Evolutionary conservation across 2,888 invertebrate genomes (phyloP).

Genomic region (Heliconius cydno): DNA sequence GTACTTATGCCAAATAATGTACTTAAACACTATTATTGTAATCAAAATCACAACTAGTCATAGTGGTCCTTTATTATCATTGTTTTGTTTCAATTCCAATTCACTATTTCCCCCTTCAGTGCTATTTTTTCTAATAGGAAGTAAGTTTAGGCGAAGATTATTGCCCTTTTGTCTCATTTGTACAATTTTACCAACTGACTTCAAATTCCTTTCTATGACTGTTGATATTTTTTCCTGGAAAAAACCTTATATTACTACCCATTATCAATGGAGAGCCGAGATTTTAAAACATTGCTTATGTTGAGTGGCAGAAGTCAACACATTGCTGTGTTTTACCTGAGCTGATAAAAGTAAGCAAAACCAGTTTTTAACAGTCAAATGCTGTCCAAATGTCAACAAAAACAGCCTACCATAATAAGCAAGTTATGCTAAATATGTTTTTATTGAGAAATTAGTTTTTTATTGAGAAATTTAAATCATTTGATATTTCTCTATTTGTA

Average conservation of each 20-base stretch:
- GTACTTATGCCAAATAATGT: conserved; percentile 63
- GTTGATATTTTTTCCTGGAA: conserved; percentile 83
- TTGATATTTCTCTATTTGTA: neutral
- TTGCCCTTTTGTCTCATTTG: conserved; percentile 86
- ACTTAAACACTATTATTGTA: conserved; percentile 64
- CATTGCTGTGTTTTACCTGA: neutral
- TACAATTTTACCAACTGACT: conserved; percentile 80
- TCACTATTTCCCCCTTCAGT: conserved; percentile 41
- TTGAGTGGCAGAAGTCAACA: neutral
- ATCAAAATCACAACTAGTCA: conserved; percentile 70
- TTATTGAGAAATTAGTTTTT: too few relatives aligned
- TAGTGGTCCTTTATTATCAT: conserved; percentile 65
- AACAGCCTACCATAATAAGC: neutral
- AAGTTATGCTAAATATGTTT: neutral
- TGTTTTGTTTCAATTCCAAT: conserved; percentile 48
- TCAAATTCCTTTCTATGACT: conserved; percentile 80
- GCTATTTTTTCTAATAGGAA: conserved; percentile 71
- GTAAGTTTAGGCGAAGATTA: conserved; percentile 85
- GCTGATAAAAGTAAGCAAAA: neutral
- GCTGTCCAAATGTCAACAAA: neutral
- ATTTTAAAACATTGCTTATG: neutral
- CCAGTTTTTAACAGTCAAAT: too few relatives aligned
- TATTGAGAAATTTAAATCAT: too few relatives aligned
- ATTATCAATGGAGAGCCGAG: neutral
- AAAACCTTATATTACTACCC: conserved; percentile 46